These are phyloP conservation scores for Drosophila ustulata DNA, from an alignment of 2,888 invertebrate species.

Conservation along the genomic window DNA sequence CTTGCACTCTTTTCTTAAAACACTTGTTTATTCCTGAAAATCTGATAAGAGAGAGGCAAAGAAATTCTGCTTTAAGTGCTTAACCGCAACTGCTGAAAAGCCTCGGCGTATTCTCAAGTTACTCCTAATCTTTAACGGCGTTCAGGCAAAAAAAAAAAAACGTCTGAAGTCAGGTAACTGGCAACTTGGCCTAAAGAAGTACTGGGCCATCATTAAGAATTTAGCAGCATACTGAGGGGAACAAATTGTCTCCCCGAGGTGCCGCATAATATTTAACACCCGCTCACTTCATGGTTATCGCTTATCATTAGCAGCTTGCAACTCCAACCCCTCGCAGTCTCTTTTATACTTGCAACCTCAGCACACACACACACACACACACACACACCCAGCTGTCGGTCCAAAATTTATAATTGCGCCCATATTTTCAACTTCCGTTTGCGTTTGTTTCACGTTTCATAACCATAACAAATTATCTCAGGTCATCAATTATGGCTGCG, in stretches of 20 bases:
- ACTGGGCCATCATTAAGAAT: slow-evolving; percentile 34
- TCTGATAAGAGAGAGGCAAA: no score
- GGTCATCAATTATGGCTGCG: slow-evolving; percentile 77
- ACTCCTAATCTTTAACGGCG: slow-evolving; percentile 3
- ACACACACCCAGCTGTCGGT: slow-evolving; percentile 18
- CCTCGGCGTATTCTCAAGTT: slow-evolving; percentile 9
- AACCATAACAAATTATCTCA: slow-evolving; percentile 79
- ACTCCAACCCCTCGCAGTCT: neutral
- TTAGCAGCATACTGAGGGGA: slow-evolving; percentile 37
- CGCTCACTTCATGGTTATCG: slow-evolving; percentile 62
- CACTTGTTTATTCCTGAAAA: no score
- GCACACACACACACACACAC: slow-evolving; percentile 9
- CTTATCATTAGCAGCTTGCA: slow-evolving; percentile 61
- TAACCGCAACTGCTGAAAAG: neutral
- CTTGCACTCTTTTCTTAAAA: no score
- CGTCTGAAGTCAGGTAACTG: slow-evolving; percentile 9
- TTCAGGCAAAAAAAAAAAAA: neutral
- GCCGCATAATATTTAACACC: slow-evolving; percentile 73
- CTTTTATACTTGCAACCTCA: slow-evolving; percentile 1
- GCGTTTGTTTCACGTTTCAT: slow-evolving; percentile 67
- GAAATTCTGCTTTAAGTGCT: neutral
- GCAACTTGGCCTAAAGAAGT: neutral
- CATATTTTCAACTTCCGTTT: slow-evolving; percentile 53
- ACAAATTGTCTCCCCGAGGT: slow-evolving; percentile 62
- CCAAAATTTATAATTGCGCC: slow-evolving; percentile 56